A percentile compares a stretch with the other conserved stretches of the same genome.
Conservation (phyloP, 2,888 invertebrate genomes). For the Athetis lepigone region DNA sequence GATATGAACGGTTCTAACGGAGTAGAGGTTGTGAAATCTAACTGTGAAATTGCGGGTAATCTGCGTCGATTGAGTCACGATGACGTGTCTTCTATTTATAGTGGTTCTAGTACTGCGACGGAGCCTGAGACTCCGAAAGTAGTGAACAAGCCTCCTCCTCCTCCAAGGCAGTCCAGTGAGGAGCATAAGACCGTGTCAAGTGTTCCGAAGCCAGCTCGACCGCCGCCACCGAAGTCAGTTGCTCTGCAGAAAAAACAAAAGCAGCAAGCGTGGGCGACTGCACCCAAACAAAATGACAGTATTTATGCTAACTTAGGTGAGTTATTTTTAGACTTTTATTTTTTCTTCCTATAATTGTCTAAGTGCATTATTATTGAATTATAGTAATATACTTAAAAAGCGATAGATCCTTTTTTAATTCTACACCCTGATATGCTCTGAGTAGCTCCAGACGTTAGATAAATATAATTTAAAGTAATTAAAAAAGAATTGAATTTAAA, state of each 20-base stretch:
- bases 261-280: conserved; percentile 84
- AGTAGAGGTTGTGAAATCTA: conserved; percentile 93
- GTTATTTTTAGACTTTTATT: conserved; percentile 61
- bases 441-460: too few species aligned
- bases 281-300: conserved; percentile 86
- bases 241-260: conserved; percentile 91
- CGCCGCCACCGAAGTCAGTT: conserved; percentile 94
- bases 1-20: conserved; percentile 95
- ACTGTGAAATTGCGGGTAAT: conserved; percentile 82
- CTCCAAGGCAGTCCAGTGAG: conserved; percentile 91
- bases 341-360: not conserved
- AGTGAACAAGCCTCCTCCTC: conserved; percentile 93
- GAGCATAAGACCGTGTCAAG: conserved; percentile 88
- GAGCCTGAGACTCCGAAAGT: conserved; percentile 84
- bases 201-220: conserved; percentile 92
- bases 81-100: conserved; percentile 90
- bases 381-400: too few species aligned
- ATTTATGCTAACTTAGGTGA: conserved; percentile 96
- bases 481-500: too few species aligned
- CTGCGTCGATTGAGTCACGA: conserved; percentile 85
- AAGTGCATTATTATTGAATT: too few species aligned
- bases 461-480: too few species aligned
- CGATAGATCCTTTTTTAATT: too few species aligned
- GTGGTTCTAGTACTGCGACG: conserved; percentile 81
- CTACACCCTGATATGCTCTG: too few species aligned